Conservation (phyloP, 2,888 invertebrate species). For the Idaea dimidiata region DNA sequence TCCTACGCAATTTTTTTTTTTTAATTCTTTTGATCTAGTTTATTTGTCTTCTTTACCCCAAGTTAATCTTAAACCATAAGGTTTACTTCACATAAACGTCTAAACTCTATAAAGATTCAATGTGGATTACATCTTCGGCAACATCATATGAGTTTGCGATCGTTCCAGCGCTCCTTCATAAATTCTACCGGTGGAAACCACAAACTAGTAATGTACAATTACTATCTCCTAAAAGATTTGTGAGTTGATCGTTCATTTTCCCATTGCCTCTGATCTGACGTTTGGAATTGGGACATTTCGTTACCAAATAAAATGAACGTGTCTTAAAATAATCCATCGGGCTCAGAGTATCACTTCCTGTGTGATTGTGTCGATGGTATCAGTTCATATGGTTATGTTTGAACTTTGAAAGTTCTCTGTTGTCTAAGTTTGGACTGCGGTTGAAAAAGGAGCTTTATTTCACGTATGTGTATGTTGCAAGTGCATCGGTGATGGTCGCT, state of each 20-base stretch:
- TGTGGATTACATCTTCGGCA: conserved; percentile 20
- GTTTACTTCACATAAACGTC: conserved; percentile 18
- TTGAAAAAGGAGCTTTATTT: conserved; percentile 38
- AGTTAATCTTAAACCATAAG: conserved; percentile 5
- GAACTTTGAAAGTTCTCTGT: conserved; percentile 42
- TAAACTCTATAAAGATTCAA: conserved; percentile 26
- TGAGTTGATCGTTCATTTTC: conserved; percentile 23
- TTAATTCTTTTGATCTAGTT: background rate
- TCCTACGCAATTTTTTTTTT: no score
- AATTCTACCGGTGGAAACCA: conserved; percentile 22
- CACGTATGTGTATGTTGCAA: conserved; percentile 36
- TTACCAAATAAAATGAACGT: conserved; percentile 24
- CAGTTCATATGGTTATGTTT: conserved; percentile 31
- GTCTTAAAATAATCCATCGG: conserved; percentile 33
- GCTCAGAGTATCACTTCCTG: conserved; percentile 37
- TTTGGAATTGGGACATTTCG: conserved; percentile 24
- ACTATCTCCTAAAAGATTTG: conserved; percentile 18
- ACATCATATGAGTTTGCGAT: conserved; percentile 22
- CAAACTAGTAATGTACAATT: conserved; percentile 14
- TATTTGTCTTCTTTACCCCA: background rate
- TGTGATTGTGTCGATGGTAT: conserved; percentile 37
- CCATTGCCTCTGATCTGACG: conserved; percentile 23
- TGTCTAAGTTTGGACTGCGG: conserved; percentile 28
- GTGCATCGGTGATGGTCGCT: conserved; percentile 37
- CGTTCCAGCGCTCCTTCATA: conserved; percentile 17